phyloP scores from a whole-genome alignment of 1,140 invertebrate genomes.

The Solenopsis fugax region DNA sequence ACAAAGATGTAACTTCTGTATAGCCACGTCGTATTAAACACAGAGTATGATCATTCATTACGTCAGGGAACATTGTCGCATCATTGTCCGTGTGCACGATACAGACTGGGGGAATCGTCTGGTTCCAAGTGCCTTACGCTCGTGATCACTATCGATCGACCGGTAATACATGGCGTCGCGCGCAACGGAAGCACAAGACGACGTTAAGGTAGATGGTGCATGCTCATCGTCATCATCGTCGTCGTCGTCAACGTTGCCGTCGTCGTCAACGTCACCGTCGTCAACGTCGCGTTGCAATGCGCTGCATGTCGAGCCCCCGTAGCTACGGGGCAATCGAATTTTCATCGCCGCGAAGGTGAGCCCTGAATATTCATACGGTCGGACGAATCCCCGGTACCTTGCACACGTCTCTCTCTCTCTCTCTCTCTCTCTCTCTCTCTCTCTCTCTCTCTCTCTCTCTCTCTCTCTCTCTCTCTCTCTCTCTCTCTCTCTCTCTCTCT shows the following conservation, averaged over 20 bases:
- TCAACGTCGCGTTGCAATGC: slow-evolving; percentile 31
- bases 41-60: slow-evolving; percentile 1
- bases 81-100: slow-evolving; percentile 21
- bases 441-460: neutral
- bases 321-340: slow-evolving; percentile 77
- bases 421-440: neutral
- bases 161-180: slow-evolving; percentile 27
- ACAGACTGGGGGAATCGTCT: slow-evolving; percentile 52
- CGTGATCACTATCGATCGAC: slow-evolving; percentile 71
- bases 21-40: slow-evolving; percentile 11
- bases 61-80: neutral
- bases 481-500: neutral
- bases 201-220: neutral
- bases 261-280: slow-evolving; percentile 58
- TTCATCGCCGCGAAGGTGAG: slow-evolving; percentile 77
- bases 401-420: slow-evolving; percentile 45
- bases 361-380: slow-evolving; percentile 77
- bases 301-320: slow-evolving; percentile 66
- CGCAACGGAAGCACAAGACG: slow-evolving; percentile 41
- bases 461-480: neutral
- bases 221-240: slow-evolving; percentile 46
- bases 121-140: slow-evolving; percentile 63
- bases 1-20: neutral
- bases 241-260: slow-evolving; percentile 25
- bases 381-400: slow-evolving; percentile 70